These are phyloP conservation scores for Spodoptera litura DNA, from an alignment of 1,140 invertebrate species.

Conservation along the genomic window DNA sequence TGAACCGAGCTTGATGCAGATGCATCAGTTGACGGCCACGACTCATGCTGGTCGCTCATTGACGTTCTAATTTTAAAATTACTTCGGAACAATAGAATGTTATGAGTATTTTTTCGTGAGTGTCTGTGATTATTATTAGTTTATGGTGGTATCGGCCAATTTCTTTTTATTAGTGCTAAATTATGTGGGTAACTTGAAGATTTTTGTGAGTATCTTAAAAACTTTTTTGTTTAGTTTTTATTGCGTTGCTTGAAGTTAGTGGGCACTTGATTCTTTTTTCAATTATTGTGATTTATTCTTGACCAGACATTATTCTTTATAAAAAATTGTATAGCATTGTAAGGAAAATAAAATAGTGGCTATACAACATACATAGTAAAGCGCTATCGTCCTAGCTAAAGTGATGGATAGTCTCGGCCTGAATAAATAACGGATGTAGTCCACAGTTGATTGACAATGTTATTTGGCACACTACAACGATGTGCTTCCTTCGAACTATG, in stretches of 20 bases:
- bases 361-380: background rate
- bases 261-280: too few species aligned
- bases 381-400: slow-evolving; percentile 42
- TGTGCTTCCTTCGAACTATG: slow-evolving; percentile 54
- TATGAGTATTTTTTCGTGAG: background rate
- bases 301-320: background rate
- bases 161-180: background rate
- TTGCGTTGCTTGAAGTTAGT: too few species aligned
- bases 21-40: slow-evolving; percentile 69
- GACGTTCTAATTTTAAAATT: slow-evolving; percentile 43
- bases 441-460: slow-evolving; percentile 66
- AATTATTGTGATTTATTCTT: too few species aligned
- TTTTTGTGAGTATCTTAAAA: background rate
- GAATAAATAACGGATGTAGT: slow-evolving; percentile 69
- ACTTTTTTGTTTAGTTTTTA: too few species aligned
- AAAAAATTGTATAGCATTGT: background rate
- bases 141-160: background rate
- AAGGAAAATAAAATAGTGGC: too few species aligned
- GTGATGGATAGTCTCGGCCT: slow-evolving; percentile 69
- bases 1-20: slow-evolving; percentile 52
- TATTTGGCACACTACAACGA: slow-evolving; percentile 59
- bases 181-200: slow-evolving; percentile 1
- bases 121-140: background rate
- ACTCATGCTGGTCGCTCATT: slow-evolving; percentile 64
- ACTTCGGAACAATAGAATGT: background rate